Percentiles rank a stretch among this genome's conserved stretches.
Evolutionary conservation across 2,888 invertebrate genomes (phyloP).

Genomic region (Conomelus anceps): DNA sequence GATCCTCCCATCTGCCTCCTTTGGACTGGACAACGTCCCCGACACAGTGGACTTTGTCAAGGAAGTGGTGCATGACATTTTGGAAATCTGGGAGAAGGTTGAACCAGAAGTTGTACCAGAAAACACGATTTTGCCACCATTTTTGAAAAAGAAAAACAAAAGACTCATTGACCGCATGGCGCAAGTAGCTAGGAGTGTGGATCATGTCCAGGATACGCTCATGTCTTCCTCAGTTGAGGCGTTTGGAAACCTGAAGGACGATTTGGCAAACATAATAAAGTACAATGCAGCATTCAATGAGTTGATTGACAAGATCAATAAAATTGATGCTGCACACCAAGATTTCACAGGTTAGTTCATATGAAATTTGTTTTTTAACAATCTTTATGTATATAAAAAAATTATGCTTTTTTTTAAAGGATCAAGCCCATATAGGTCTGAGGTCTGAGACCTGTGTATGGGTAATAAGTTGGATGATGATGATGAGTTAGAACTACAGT

Average conservation of each 20-base stretch:
- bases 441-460: too few species aligned
- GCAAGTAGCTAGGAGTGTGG: conserved; percentile 36
- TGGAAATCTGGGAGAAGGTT: conserved; percentile 58
- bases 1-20: neutral
- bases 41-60: conserved; percentile 54
- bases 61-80: conserved; percentile 53
- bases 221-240: conserved; percentile 33
- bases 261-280: conserved; percentile 47
- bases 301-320: conserved; percentile 52
- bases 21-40: conserved; percentile 44
- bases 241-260: conserved; percentile 29
- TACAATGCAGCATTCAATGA: conserved; percentile 56
- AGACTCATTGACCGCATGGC: conserved; percentile 36
- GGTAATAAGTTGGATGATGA: too few species aligned
- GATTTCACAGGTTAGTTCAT: conserved; percentile 45
- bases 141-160: conserved; percentile 20
- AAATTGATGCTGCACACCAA: conserved; percentile 53
- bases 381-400: neutral
- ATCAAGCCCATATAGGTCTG: neutral
- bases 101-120: conserved; percentile 15
- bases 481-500: too few species aligned
- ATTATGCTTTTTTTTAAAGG: neutral
- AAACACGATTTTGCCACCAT: conserved; percentile 11
- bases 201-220: conserved; percentile 35
- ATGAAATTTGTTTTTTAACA: neutral